Conservation (phyloP, 2,113 vertebrate genomes). For the Psettodes erumei region DNA sequence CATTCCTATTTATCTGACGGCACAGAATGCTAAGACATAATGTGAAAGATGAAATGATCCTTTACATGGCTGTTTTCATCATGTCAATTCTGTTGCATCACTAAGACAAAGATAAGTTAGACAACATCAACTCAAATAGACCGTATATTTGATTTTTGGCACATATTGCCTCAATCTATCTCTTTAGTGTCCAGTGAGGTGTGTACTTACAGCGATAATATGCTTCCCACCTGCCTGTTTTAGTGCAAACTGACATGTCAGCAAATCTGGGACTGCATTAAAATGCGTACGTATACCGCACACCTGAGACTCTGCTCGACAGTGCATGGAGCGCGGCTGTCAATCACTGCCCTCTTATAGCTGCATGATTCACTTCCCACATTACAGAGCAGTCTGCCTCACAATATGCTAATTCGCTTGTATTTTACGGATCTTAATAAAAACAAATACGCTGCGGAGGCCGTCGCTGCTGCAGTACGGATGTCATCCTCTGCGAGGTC, state of each 20-base stretch:
- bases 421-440: conserved; percentile 21
- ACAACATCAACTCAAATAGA: no score
- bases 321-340: not conserved
- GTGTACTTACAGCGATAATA: not conserved
- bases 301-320: not conserved
- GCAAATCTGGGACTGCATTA: conserved; percentile 1
- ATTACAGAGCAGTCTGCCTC: conserved; percentile 12
- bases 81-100: not conserved
- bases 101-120: no score
- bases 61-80: not conserved
- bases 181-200: not conserved
- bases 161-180: not conserved
- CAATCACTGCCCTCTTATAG: conserved; percentile 22
- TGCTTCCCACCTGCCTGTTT: not conserved
- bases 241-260: not conserved
- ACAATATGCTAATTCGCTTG: conserved; percentile 40
- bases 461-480: not conserved
- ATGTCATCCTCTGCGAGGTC: conserved; percentile 17
- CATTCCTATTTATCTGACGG: not conserved
- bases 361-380: conserved; percentile 29
- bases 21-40: no score
- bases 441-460: conserved; percentile 30
- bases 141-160: not conserved
- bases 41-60: not conserved
- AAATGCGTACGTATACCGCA: not conserved